These are phyloP conservation scores for Rynchops niger DNA, from an alignment of 2,113 vertebrate species.

Conservation along the genomic window DNA sequence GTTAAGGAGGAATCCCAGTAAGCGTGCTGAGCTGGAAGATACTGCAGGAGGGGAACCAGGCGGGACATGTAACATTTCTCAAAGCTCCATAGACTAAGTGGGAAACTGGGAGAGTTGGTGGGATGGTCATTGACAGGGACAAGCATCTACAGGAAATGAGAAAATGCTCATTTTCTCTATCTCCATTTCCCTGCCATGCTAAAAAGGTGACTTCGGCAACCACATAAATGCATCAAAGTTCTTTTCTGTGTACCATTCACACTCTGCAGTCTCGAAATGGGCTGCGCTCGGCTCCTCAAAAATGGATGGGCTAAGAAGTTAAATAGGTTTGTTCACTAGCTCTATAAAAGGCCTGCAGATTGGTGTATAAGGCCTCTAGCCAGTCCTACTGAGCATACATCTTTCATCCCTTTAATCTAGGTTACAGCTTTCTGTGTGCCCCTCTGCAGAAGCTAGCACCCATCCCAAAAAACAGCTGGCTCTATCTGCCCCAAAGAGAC, in stretches of 20 bases:
- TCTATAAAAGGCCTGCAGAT: not conserved
- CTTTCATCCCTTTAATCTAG: accelerated
- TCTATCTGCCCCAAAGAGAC: not conserved
- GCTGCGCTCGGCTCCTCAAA: not conserved
- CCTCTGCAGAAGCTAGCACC: not conserved
- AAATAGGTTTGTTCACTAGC: not conserved
- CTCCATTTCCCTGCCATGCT: not conserved
- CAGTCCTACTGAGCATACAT: not conserved
- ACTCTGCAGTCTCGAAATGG: not conserved
- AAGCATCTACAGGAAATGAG: not conserved
- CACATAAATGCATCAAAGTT: not conserved
- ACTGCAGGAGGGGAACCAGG: not conserved
- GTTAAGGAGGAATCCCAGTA: not conserved
- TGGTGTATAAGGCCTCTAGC: accelerated
- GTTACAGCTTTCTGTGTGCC: not conserved
- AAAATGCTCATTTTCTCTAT: not conserved
- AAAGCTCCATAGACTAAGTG: not conserved
- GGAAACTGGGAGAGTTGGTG: not conserved
- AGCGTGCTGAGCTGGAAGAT: not conserved
- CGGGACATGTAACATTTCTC: not conserved
- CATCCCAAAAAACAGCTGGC: not conserved
- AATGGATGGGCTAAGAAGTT: not conserved
- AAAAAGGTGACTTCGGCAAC: not conserved
- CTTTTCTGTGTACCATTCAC: not conserved
- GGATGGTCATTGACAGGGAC: not conserved